Percentiles rank a stretch among this genome's conserved stretches.
Conservation (phyloP, 2,888 invertebrate species). For the Hypena proboscidalis region DNA sequence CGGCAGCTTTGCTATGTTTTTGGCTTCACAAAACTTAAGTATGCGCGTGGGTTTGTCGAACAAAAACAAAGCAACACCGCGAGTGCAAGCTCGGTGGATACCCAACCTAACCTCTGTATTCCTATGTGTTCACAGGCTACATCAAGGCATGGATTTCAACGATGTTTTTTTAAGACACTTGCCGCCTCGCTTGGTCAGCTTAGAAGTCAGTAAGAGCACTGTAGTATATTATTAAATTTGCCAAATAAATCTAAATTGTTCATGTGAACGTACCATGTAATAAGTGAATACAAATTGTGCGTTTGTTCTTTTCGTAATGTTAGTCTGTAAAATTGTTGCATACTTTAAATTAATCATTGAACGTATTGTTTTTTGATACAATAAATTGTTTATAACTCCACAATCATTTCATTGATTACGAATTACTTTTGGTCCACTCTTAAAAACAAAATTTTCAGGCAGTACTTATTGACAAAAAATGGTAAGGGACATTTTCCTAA, state of each 20-base stretch:
- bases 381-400: constrained; percentile 28
- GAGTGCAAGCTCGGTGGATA: too few species aligned
- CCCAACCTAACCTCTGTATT: too few species aligned
- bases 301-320: constrained; percentile 22
- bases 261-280: constrained; percentile 15
- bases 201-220: constrained; percentile 36
- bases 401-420: too few species aligned
- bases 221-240: constrained; percentile 20
- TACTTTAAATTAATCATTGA: constrained; percentile 38
- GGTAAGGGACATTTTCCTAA: too few species aligned
- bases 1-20: too few species aligned
- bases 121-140: too few species aligned
- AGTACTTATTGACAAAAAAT: too few species aligned
- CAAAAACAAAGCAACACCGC: too few species aligned
- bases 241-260: constrained; percentile 23
- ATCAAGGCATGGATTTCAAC: background rate
- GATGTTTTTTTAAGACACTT: background rate
- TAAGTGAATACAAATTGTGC: constrained; percentile 24
- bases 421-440: background rate
- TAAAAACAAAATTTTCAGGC: too few species aligned
- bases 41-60: too few species aligned
- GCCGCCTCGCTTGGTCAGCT: background rate
- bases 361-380: constrained; percentile 24
- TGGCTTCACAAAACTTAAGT: too few species aligned
- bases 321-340: constrained; percentile 19